phyloP scores from a whole-genome alignment of 2,797 vertebrate species.

The Dipus sagitta region DNA sequence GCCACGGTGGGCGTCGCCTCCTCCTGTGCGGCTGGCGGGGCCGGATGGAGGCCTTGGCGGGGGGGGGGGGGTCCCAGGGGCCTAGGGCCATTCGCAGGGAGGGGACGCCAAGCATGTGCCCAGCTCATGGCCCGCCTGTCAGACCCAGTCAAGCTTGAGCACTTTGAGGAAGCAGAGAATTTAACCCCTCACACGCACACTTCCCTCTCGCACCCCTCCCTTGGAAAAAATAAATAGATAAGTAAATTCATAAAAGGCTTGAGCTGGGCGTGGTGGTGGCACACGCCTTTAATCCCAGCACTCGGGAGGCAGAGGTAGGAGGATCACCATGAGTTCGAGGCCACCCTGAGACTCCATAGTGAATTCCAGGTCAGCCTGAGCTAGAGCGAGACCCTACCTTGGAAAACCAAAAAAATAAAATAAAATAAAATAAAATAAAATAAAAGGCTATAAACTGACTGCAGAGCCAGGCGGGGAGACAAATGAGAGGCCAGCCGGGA shows the following conservation, averaged over 20 bases:
- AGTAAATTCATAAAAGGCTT: neutral
- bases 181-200: neutral
- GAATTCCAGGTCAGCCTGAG: too few species aligned
- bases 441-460: constrained; percentile 13
- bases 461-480: neutral
- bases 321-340: too few species aligned
- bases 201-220: neutral
- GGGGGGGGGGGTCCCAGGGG: too few species aligned
- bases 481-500: neutral
- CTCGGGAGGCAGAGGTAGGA: too few species aligned
- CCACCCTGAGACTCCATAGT: too few species aligned
- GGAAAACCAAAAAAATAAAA: too few species aligned
- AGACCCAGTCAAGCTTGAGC: constrained; percentile 25
- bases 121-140: neutral
- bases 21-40: neutral
- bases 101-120: neutral
- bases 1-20: neutral
- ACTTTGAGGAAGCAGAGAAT: constrained; percentile 57
- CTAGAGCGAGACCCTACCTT: neutral
- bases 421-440: neutral
- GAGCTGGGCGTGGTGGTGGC: too few species aligned
- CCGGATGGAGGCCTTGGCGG: too few species aligned
- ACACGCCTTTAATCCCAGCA: too few species aligned
- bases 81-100: neutral
- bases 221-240: too few species aligned